Conservation (phyloP, 2,797 vertebrate species). For the Triplophysa yarkandensis region DNA sequence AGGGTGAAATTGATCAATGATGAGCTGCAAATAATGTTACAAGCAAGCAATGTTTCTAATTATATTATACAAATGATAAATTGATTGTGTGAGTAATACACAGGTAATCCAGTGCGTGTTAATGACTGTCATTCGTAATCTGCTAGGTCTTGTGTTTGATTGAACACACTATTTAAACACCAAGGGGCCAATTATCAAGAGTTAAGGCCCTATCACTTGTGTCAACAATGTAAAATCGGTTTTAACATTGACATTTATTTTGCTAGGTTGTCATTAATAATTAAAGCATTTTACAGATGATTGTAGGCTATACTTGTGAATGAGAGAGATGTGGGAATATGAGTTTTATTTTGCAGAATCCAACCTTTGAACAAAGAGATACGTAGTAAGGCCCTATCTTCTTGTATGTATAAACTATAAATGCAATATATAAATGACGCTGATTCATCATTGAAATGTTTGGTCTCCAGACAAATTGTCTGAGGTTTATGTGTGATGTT, state of each 20-base stretch:
- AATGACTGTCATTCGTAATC: conserved; percentile 19
- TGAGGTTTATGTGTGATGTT: background rate
- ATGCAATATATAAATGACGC: background rate
- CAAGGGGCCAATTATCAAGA: conserved; percentile 24
- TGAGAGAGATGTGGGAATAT: background rate
- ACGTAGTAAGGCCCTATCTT: too few species aligned
- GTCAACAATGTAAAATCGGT: conserved; percentile 22
- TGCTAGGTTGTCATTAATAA: conserved; percentile 16
- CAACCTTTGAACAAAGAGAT: background rate
- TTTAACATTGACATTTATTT: conserved; percentile 26
- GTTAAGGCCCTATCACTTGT: conserved; percentile 8
- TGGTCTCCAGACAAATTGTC: too few species aligned
- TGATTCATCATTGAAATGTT: background rate
- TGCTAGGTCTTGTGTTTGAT: conserved; percentile 11
- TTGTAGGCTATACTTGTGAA: background rate
- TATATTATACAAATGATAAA: background rate
- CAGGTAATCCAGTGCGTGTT: background rate
- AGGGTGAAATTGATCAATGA: background rate
- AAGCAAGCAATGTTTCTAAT: background rate
- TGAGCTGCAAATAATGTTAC: background rate
- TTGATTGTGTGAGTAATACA: background rate
- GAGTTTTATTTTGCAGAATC: background rate
- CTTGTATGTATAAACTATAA: background rate
- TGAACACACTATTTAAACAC: conserved; percentile 20
- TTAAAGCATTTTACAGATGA: conserved; percentile 6